Evolutionary conservation across 2,888 invertebrate species (phyloP).

Genomic region (Parnassius smintheus): DNA sequence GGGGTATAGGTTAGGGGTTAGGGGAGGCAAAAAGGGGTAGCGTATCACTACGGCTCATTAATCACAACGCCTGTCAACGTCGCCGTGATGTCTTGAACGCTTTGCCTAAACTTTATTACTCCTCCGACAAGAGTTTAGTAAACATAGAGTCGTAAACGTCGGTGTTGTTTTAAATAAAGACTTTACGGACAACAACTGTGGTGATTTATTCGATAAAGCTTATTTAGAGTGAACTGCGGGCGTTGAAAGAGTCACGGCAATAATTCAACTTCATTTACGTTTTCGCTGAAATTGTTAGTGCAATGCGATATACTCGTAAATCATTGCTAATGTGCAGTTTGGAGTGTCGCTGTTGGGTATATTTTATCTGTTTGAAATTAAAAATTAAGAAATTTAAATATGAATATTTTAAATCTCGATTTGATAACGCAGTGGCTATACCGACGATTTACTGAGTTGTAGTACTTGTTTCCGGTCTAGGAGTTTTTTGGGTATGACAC

Average conservation of each 20-base stretch:
- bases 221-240: constrained; percentile 24
- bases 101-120: constrained; percentile 59
- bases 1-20: constrained; percentile 1
- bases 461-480: too few relatives aligned
- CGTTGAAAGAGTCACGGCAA: constrained; percentile 19
- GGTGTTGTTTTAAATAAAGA: constrained; percentile 52
- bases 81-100: constrained; percentile 54
- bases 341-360: constrained; percentile 3
- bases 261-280: constrained; percentile 18
- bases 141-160: constrained; percentile 59
- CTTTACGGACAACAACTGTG: constrained; percentile 43
- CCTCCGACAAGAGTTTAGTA: constrained; percentile 53
- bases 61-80: constrained; percentile 60
- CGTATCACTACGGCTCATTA: constrained; percentile 57
- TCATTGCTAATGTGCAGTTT: constrained; percentile 15
- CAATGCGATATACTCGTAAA: constrained; percentile 19
- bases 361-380: neutral
- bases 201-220: constrained; percentile 36
- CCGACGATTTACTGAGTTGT: too few relatives aligned
- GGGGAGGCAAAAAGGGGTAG: constrained; percentile 27
- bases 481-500: too few relatives aligned
- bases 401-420: too few relatives aligned
- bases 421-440: too few relatives aligned
- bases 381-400: neutral
- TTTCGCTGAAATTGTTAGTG: constrained; percentile 21